Evolutionary conservation across 2,113 vertebrate genomes (phyloP).

Genomic region (Pionites leucogaster): DNA sequence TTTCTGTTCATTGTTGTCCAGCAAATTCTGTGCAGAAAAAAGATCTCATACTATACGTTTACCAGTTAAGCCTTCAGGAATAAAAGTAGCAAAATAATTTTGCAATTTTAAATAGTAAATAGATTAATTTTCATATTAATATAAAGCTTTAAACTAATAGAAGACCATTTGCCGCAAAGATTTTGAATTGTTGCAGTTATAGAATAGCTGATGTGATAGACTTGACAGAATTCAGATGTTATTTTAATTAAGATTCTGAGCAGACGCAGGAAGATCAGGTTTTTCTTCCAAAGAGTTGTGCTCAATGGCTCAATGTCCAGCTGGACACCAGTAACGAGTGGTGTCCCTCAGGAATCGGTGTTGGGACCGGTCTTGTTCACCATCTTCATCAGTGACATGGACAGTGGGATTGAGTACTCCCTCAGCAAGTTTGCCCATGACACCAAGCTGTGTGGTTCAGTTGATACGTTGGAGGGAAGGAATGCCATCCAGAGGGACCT

Average conservation of each 20-base stretch:
- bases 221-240: not conserved
- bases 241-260: not conserved
- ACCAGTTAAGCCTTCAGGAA: not conserved
- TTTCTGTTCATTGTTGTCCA: not conserved
- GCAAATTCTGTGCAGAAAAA: not conserved
- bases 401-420: no score
- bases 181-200: not conserved
- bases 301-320: no score
- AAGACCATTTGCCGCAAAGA: not conserved
- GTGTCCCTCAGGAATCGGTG: no score
- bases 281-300: not conserved
- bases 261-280: not conserved
- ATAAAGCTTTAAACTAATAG: not conserved
- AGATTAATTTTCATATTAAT: not conserved
- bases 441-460: no score
- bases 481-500: no score
- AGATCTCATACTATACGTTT: not conserved
- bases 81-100: not conserved
- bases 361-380: no score
- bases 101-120: not conserved
- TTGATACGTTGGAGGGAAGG: no score
- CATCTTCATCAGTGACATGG: no score
- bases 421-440: no score
- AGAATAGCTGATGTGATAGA: not conserved
- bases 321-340: no score